Conservation (phyloP, 2,888 invertebrate species). For the Ditylenchus weischeri region DNA sequence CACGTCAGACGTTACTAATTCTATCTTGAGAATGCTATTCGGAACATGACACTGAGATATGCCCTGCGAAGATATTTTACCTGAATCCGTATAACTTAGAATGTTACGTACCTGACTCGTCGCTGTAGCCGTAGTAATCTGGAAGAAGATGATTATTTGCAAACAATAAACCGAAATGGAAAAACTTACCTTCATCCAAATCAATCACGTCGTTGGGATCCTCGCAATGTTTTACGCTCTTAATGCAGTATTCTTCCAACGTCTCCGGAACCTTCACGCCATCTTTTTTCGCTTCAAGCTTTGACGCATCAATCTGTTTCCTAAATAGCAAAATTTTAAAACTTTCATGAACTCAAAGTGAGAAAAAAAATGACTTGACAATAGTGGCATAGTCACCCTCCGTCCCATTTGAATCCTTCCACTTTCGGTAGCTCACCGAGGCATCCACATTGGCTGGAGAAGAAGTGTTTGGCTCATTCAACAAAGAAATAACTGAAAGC, state of each 20-base stretch:
- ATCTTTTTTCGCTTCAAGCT: conserved; percentile 90
- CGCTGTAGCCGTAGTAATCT: conserved; percentile 76
- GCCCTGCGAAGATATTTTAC: too few species aligned
- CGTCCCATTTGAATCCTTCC: conserved; percentile 63
- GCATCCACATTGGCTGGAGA: conserved; percentile 99
- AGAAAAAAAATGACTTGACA: background rate
- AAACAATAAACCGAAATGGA: too few species aligned
- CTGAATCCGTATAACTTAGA: background rate
- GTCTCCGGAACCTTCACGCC: conserved; percentile 82
- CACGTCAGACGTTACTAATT: too few species aligned
- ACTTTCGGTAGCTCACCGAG: conserved; percentile 82
- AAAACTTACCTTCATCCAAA: conserved; percentile 71
- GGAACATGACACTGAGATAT: too few species aligned
- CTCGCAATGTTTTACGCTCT: conserved; percentile 74
- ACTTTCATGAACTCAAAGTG: background rate
- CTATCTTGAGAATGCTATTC: too few species aligned
- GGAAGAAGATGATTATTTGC: too few species aligned
- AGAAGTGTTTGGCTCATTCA: conserved; percentile 98
- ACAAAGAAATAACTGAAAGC: conserved; percentile 91
- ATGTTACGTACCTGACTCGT: conserved; percentile 60
- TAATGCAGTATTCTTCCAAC: conserved; percentile 94
- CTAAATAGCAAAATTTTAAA: conserved; percentile 68
- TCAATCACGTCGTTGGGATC: conserved; percentile 70
- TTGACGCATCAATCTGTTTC: conserved; percentile 91
- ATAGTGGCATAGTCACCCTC: conserved; percentile 95